Percentiles rank a stretch among this genome's conserved stretches.
These are phyloP conservation scores for Eudemis profundana DNA, from an alignment of 2,888 invertebrate species.

Conservation along the genomic window DNA sequence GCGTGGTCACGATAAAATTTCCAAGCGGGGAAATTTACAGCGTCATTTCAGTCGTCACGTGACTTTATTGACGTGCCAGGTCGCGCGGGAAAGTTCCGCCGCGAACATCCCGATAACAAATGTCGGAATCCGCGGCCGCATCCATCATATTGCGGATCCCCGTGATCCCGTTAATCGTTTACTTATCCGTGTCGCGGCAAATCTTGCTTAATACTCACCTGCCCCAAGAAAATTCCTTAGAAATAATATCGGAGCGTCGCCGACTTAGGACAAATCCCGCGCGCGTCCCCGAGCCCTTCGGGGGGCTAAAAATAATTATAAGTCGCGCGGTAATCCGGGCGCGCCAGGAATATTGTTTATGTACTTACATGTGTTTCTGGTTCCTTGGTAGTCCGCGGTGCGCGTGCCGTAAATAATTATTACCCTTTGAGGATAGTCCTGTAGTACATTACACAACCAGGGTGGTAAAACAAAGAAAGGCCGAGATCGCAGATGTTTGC, in stretches of 20 bases:
- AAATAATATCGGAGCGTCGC: slow-evolving; percentile 82
- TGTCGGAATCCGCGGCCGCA: slow-evolving; percentile 30
- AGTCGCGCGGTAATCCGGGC: slow-evolving; percentile 59
- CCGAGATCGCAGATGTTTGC: no score
- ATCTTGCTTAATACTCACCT: slow-evolving; percentile 64
- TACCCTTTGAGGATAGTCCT: neutral
- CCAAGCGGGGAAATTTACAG: slow-evolving; percentile 12
- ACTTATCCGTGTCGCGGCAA: slow-evolving; percentile 56
- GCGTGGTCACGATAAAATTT: slow-evolving; percentile 22
- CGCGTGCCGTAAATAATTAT: neutral
- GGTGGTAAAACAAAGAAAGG: no score
- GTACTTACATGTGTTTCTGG: slow-evolving; percentile 49
- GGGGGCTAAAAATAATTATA: slow-evolving; percentile 76
- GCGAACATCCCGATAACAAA: slow-evolving; percentile 19
- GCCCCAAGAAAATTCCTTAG: slow-evolving; percentile 59
- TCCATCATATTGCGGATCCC: slow-evolving; percentile 45
- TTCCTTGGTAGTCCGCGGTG: slow-evolving; percentile 29
- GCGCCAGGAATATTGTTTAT: slow-evolving; percentile 56
- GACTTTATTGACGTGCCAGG: slow-evolving; percentile 9
- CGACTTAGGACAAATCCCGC: slow-evolving; percentile 77
- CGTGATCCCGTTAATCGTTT: slow-evolving; percentile 56
- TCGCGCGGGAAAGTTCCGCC: neutral
- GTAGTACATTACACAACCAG: no score
- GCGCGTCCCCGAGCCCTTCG: slow-evolving; percentile 76
- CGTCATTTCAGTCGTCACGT: slow-evolving; percentile 7